Conservation (phyloP, 2,113 vertebrate genomes). For the Lepus americanus region DNA sequence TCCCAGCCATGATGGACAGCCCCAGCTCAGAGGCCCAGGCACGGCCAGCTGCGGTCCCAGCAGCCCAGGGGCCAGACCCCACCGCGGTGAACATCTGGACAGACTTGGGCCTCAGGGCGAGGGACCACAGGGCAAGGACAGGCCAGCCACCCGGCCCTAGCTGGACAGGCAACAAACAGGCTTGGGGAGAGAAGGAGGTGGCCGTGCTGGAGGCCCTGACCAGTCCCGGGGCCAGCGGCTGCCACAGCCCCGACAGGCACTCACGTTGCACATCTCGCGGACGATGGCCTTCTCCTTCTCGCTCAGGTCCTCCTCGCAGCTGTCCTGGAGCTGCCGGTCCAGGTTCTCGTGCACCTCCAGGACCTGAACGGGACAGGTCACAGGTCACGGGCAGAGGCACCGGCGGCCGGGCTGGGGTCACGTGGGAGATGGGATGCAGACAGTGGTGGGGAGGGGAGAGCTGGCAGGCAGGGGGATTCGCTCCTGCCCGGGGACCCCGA, state of each 20-base stretch:
- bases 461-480: no score
- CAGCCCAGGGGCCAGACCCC: not conserved
- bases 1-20: not conserved
- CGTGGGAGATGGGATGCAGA: no score
- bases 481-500: no score
- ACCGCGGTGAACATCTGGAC: not conserved
- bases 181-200: fast-evolving
- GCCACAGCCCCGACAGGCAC: not conserved
- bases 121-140: fast-evolving
- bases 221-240: fast-evolving
- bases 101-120: no score
- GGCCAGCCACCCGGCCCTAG: no score
- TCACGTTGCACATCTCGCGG: slow-evolving; percentile 98
- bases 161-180: not conserved
- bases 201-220: not conserved
- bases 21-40: no score
- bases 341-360: slow-evolving; percentile 97
- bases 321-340: slow-evolving; percentile 94
- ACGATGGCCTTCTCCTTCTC: slow-evolving; percentile 98
- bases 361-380: slow-evolving; percentile 87
- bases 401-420: not conserved
- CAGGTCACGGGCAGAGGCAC: not conserved
- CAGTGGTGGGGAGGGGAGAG: no score
- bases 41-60: not conserved
- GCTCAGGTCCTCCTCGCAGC: slow-evolving; percentile 95